These are phyloP conservation scores for Laothoe populi DNA, from an alignment of 2,888 invertebrate genomes.

Conservation along the genomic window DNA sequence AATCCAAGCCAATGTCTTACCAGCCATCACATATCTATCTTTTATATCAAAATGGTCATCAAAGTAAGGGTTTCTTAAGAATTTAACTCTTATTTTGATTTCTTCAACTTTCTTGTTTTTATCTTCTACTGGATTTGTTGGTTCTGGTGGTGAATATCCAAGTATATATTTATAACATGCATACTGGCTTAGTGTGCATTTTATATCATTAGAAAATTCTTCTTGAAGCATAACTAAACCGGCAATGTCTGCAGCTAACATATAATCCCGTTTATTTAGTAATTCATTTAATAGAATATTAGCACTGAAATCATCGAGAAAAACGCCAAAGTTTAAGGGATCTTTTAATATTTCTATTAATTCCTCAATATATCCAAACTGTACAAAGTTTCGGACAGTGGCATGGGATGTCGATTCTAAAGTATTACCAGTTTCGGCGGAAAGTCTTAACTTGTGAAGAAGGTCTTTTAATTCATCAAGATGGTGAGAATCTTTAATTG, in stretches of 20 bases:
- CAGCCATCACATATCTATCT: constrained; percentile 88
- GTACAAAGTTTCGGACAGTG: constrained; percentile 86
- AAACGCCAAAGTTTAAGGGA: constrained; percentile 94
- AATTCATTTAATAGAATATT: constrained; percentile 93
- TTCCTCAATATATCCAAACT: constrained; percentile 84
- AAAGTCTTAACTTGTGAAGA: constrained; percentile 88
- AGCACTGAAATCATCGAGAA: constrained; percentile 92
- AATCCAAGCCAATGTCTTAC: constrained; percentile 91
- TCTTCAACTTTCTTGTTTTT: constrained; percentile 82
- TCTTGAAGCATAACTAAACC: constrained; percentile 95
- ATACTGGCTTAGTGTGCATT: constrained; percentile 88
- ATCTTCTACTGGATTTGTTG: constrained; percentile 42
- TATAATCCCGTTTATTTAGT: constrained; percentile 87
- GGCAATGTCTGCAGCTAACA: constrained; percentile 91
- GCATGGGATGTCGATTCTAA: constrained; percentile 94
- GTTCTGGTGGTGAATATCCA: constrained; percentile 47
- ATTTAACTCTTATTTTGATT: constrained; percentile 90
- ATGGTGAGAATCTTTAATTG: constrained; percentile 81
- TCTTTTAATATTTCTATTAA: constrained; percentile 91
- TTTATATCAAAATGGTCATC: constrained; percentile 96
- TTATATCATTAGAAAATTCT: constrained; percentile 90
- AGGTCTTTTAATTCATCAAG: constrained; percentile 90
- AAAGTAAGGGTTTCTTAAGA: constrained; percentile 91
- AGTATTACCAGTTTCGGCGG: constrained; percentile 88
- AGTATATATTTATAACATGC: constrained; percentile 90